Conservation (phyloP, 2,888 invertebrate genomes). For the Cacoxenus indagator region DNA sequence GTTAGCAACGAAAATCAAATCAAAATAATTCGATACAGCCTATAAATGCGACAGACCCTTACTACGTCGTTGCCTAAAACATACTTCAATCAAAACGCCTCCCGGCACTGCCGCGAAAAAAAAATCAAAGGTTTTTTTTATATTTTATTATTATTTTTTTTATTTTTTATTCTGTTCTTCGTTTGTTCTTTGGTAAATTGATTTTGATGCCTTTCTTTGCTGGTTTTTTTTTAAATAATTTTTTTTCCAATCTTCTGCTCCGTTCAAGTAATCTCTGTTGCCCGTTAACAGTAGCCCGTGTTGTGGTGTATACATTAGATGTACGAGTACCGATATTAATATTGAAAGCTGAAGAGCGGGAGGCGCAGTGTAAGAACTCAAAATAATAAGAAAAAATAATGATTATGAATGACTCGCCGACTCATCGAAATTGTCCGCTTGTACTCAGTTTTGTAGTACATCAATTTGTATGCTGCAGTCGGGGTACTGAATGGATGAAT, state of each 20-base stretch:
- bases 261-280: no score
- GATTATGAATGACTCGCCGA: neutral
- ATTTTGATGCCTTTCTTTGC: neutral
- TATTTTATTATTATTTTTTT: no score
- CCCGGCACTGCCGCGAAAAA: no score
- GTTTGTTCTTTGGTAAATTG: no score
- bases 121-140: no score
- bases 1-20: conserved; percentile 9
- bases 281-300: neutral
- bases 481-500: no score
- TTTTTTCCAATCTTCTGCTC: no score
- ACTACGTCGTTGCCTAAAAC: neutral
- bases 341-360: neutral
- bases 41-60: neutral
- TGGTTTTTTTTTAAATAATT: neutral
- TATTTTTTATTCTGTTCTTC: no score
- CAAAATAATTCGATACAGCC: conserved; percentile 13
- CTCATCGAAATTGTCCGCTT: neutral
- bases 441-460: neutral
- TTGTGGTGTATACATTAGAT: conserved; percentile 4
- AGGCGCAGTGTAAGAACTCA: neutral
- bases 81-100: neutral
- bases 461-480: neutral
- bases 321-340: neutral
- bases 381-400: neutral